Percentiles rank a stretch among this genome's conserved stretches.
Conservation (phyloP, 2,888 invertebrate genomes). For the Eucera pruinosa region DNA sequence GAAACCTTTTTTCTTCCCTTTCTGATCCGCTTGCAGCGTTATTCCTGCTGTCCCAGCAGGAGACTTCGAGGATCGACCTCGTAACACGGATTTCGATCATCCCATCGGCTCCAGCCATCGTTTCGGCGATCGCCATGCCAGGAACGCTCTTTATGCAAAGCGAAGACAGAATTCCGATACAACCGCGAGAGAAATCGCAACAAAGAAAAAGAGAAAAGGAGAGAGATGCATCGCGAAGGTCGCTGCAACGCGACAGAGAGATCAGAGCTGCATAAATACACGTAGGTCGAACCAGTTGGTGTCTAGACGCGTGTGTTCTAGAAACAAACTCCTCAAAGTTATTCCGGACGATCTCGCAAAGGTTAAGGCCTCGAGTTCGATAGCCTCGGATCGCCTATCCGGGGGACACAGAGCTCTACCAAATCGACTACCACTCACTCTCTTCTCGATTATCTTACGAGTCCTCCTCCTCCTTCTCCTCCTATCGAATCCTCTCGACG, state of each 20-base stretch:
- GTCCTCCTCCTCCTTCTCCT: too few species aligned
- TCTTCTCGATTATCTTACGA: neutral
- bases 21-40: neutral
- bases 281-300: conserved; percentile 54
- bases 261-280: conserved; percentile 33
- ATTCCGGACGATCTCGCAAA: conserved; percentile 68
- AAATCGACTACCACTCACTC: conserved; percentile 25
- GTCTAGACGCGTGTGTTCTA: conserved; percentile 61
- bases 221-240: conserved; percentile 37
- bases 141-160: conserved; percentile 54
- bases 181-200: neutral
- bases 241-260: conserved; percentile 24
- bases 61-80: conserved; percentile 37
- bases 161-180: neutral
- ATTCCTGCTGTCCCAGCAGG: conserved; percentile 24
- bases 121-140: conserved; percentile 14
- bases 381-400: conserved; percentile 58
- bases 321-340: conserved; percentile 64
- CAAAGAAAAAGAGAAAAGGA: conserved; percentile 15
- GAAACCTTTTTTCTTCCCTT: neutral
- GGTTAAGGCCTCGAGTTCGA: conserved; percentile 79
- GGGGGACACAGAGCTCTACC: conserved; percentile 29
- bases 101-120: neutral
- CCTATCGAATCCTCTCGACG: conserved; percentile 13
- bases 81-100: conserved; percentile 34